Conservation (phyloP, 1,140 invertebrate genomes). For the Glossosoma conforme region DNA sequence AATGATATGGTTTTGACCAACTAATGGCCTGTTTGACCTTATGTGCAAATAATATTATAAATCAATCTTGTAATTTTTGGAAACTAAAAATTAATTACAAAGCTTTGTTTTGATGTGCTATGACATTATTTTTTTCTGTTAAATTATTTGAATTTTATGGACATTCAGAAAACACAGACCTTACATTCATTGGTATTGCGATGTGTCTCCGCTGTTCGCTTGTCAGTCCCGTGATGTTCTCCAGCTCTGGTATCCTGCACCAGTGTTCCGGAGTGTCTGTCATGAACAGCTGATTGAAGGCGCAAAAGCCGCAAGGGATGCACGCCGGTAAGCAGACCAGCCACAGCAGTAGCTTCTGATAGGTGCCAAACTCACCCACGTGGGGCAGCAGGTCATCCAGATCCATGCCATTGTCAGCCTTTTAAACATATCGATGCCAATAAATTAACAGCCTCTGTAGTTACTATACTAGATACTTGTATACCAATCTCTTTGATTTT, state of each 20-base stretch:
- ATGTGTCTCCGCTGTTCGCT: slow-evolving; percentile 56
- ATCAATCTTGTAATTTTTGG: no score
- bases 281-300: slow-evolving; percentile 88
- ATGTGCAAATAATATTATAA: no score
- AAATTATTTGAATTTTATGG: no score
- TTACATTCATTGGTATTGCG: slow-evolving; percentile 58
- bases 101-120: no score
- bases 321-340: slow-evolving; percentile 82
- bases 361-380: slow-evolving; percentile 81
- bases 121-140: no score
- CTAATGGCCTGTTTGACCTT: no score
- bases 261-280: slow-evolving; percentile 74
- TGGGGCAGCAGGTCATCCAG: slow-evolving; percentile 79
- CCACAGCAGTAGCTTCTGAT: slow-evolving; percentile 82
- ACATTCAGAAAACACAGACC: no score
- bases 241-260: slow-evolving; percentile 67
- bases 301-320: slow-evolving; percentile 83
- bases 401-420: slow-evolving; percentile 50
- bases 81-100: no score
- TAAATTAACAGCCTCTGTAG: no score
- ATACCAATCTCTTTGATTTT: no score
- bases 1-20: no score
- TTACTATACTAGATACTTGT: no score
- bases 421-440: not conserved
- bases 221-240: slow-evolving; percentile 45